Base-by-base conservation (phyloP, 2,797 vertebrate species). In the Pampus argenteus region DNA sequence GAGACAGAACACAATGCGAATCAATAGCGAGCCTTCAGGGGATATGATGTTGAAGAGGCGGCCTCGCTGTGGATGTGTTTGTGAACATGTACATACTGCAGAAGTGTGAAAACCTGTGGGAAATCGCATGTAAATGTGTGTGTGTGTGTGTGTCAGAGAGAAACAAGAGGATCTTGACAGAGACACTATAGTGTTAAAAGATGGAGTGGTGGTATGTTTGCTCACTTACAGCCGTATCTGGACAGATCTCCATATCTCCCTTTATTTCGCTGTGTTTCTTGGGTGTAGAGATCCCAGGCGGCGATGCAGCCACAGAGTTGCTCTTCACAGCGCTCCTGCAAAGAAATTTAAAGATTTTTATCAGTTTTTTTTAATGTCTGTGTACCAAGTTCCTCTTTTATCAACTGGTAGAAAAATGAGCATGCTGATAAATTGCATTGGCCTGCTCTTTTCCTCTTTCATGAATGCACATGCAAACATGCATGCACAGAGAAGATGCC, bases 301-400 rank as follows among this genome's bases (percentile, higher is more conserved):
- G 91, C 73, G 93, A 82, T 48, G 90, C 91, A 73, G 87, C 83
- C 87, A 95, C 93, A 66, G 92, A 91, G 87, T 85, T 94, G 90
- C 93, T 93, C 95, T 96, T 96, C 88, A 91, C 91, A 78, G 93
- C 71, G n/a, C 84, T 94, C 92, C 96, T 96, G 94, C 0, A 71
- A 92, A 74, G 38, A 95, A 93, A 94, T 79, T n/a, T n/a, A n/a
- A 92, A 88, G 89, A 93, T 94, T 94, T 94, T 93, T 91, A 95
- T 96, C 91, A 87, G 87, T 90, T 93, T 80, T 92, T 92, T 36
- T n/a, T n/a, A n/a, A 76, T 26, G 55, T 80, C 93, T 81, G 88
- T 86, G 87, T 87, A 92, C 83, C 70, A 76, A 90, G 85, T 76
- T 86, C 86, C 91, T 91, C 91, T 94, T 92, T 94, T 94, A 95